phyloP scores from a whole-genome alignment of 2,113 vertebrate species.

The Mus pahari region DNA sequence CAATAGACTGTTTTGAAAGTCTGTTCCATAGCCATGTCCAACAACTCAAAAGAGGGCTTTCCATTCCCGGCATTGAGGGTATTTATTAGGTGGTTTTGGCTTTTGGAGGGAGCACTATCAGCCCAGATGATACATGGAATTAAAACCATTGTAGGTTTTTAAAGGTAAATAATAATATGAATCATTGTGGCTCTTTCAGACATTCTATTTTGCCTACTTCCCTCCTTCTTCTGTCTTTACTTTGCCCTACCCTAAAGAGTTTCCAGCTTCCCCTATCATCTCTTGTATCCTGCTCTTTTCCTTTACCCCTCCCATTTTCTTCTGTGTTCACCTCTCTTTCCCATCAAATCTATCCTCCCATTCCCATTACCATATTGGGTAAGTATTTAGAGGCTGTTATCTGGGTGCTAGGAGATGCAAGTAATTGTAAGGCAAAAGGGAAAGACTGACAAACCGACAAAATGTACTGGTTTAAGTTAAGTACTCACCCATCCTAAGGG shows the following conservation, averaged over 20 bases:
- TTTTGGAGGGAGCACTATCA: background rate
- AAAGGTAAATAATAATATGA: background rate
- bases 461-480: background rate
- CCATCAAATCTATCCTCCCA: background rate
- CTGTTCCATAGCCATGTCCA: background rate
- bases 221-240: background rate
- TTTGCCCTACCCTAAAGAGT: background rate
- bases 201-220: background rate
- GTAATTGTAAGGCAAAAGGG: background rate
- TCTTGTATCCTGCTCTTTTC: background rate
- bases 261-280: background rate
- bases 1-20: background rate
- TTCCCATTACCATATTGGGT: background rate
- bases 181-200: background rate
- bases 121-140: background rate
- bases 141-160: background rate
- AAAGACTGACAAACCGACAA: conserved; percentile 52
- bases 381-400: background rate
- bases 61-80: background rate
- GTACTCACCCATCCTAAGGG: conserved; percentile 58
- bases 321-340: background rate
- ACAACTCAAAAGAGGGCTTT: background rate
- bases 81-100: background rate
- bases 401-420: background rate
- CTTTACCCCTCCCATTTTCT: background rate